Evolutionary conservation across 2,113 vertebrate genomes (phyloP).

Genomic region (Ptychochromis oligacanthus): DNA sequence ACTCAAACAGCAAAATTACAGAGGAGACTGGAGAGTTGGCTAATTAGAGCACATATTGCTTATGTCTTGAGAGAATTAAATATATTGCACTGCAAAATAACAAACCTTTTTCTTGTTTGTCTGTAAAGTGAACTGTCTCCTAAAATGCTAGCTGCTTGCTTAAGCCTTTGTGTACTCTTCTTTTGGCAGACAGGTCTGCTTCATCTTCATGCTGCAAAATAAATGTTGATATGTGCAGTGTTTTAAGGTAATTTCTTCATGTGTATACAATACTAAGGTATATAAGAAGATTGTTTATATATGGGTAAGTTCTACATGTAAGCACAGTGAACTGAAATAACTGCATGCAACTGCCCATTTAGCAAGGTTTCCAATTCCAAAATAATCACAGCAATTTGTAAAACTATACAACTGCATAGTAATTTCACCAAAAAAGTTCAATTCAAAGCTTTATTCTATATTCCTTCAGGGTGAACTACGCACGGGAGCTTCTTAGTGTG

Average conservation of each 20-base stretch:
- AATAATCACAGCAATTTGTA: not conserved
- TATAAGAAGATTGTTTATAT: not conserved
- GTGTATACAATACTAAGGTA: not conserved
- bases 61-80: constrained; percentile 43
- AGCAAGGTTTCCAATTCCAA: not conserved
- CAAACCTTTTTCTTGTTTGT: constrained; percentile 38
- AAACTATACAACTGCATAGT: not conserved
- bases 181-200: not conserved
- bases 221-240: not conserved
- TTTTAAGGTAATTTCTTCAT: not conserved
- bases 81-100: constrained; percentile 25
- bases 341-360: not conserved
- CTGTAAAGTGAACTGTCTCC: constrained; percentile 20
- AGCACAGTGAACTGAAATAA: constrained; percentile 1
- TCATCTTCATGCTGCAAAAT: constrained; percentile 1
- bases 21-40: constrained; percentile 24
- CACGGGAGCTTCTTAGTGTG: not conserved
- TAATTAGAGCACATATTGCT: constrained; percentile 57
- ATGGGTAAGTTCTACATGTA: constrained; percentile 1
- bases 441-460: not conserved
- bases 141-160: not conserved
- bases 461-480: not conserved
- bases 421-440: not conserved
- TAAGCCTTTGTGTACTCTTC: not conserved
- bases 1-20: constrained; percentile 51